Percentiles rank a stretch among this genome's conserved stretches.
These are phyloP conservation scores for Trichosurus vulpecula DNA, from an alignment of 2,797 vertebrate genomes.

Conservation along the genomic window DNA sequence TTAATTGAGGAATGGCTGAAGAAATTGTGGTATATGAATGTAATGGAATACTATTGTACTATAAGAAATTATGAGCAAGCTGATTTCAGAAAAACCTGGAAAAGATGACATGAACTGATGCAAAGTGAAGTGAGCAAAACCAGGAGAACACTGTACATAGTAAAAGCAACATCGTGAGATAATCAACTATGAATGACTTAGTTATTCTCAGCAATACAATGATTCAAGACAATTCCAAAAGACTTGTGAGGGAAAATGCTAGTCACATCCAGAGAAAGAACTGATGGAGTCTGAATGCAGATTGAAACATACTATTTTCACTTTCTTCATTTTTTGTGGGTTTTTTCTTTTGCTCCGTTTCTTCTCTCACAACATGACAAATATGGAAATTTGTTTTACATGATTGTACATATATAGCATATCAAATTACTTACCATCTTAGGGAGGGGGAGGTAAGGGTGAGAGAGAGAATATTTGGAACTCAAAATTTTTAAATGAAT, in stretches of 20 bases:
- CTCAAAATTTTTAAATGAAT: neutral
- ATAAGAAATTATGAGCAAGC: neutral
- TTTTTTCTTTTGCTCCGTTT: neutral
- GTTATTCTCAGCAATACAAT: neutral
- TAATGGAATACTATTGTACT: neutral
- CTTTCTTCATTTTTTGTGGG: neutral
- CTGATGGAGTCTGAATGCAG: neutral
- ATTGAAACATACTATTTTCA: neutral
- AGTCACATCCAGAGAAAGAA: neutral
- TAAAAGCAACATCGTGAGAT: neutral
- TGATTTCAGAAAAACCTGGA: neutral
- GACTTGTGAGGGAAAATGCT: neutral
- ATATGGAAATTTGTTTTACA: neutral
- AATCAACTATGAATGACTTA: neutral
- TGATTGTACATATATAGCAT: neutral
- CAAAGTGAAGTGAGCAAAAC: neutral
- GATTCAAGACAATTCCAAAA: neutral
- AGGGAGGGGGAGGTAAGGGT: neutral
- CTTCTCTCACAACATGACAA: neutral
- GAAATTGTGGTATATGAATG: neutral
- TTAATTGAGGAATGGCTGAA: too few relatives aligned
- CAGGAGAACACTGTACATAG: neutral
- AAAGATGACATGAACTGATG: neutral
- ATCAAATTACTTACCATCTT: neutral
- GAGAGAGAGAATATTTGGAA: neutral